Percentiles rank a stretch among this genome's conserved stretches.
These are phyloP conservation scores for Palythoa grandiflora DNA, from an alignment of 92 coral and sea anemone genomes.

Conservation along the genomic window DNA sequence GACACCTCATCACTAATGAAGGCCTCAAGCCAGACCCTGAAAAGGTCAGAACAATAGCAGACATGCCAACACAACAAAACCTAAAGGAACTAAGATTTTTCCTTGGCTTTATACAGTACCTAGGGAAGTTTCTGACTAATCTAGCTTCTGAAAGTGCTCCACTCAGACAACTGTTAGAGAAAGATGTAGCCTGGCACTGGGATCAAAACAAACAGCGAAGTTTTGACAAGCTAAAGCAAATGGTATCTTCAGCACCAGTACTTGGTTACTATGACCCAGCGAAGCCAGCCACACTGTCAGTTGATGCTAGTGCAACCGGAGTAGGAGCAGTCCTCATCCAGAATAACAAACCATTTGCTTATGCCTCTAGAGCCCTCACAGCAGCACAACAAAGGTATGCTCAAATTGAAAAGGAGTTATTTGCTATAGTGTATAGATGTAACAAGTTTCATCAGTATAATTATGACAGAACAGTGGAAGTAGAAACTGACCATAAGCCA, in stretches of 20 bases:
- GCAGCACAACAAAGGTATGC: constrained; percentile 30
- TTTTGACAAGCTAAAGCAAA: constrained; percentile 40
- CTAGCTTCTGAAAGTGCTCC: constrained; percentile 51
- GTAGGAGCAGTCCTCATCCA: constrained; percentile 38
- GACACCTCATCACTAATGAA: no score
- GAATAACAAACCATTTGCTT: constrained; percentile 13
- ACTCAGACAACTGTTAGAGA: constrained; percentile 41
- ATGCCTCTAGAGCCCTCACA: constrained; percentile 37
- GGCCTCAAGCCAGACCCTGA: no score
- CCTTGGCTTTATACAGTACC: constrained; percentile 28
- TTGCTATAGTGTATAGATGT: not conserved
- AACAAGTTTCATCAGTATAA: not conserved
- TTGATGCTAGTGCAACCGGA: constrained; percentile 29
- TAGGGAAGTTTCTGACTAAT: constrained; percentile 51
- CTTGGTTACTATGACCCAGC: constrained; percentile 35
- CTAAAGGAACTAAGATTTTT: no score
- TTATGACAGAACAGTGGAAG: constrained; percentile 23
- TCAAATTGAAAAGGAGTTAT: constrained; percentile 20
- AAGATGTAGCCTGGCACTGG: constrained; percentile 55
- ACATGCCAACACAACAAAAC: no score
- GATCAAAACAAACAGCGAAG: constrained; percentile 28
- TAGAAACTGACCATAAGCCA: constrained; percentile 31
- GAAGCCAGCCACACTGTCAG: constrained; percentile 48
- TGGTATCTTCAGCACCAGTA: constrained; percentile 36
- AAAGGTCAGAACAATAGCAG: no score